phyloP scores from a whole-genome alignment of 1,140 invertebrate genomes.

The Bombus confusus region DNA sequence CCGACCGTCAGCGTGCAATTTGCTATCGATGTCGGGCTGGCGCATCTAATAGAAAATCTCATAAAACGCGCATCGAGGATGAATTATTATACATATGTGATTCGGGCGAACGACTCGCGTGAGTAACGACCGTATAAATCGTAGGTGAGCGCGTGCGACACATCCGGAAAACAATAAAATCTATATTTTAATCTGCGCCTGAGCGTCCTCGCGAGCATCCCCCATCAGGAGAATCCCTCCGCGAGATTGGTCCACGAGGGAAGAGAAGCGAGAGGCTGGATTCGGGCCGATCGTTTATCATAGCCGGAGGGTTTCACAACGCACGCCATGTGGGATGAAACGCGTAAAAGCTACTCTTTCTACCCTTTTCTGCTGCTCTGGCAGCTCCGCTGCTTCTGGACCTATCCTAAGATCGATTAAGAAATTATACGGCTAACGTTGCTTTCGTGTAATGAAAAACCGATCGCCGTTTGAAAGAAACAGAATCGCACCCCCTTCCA shows the following conservation, averaged over 20 bases:
- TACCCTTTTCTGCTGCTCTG: neutral
- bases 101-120: constrained; percentile 59
- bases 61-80: constrained; percentile 74
- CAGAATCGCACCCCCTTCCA: neutral
- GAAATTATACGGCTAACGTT: neutral
- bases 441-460: constrained; percentile 1
- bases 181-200: constrained; percentile 79
- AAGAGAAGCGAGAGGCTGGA: constrained; percentile 42
- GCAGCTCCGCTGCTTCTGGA: neutral
- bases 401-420: neutral
- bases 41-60: constrained; percentile 74
- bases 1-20: constrained; percentile 55
- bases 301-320: constrained; percentile 53
- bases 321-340: constrained; percentile 44
- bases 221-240: constrained; percentile 61
- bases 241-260: constrained; percentile 57
- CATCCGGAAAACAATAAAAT: constrained; percentile 80
- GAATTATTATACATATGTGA: constrained; percentile 77
- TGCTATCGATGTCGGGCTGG: constrained; percentile 56
- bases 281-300: constrained; percentile 74
- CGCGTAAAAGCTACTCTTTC: constrained; percentile 35
- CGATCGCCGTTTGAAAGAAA: constrained; percentile 1
- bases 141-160: constrained; percentile 63
- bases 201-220: constrained; percentile 57
- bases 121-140: constrained; percentile 78